Conservation (phyloP, 2,113 vertebrate genomes). For the Semicossyphus pulcher region DNA sequence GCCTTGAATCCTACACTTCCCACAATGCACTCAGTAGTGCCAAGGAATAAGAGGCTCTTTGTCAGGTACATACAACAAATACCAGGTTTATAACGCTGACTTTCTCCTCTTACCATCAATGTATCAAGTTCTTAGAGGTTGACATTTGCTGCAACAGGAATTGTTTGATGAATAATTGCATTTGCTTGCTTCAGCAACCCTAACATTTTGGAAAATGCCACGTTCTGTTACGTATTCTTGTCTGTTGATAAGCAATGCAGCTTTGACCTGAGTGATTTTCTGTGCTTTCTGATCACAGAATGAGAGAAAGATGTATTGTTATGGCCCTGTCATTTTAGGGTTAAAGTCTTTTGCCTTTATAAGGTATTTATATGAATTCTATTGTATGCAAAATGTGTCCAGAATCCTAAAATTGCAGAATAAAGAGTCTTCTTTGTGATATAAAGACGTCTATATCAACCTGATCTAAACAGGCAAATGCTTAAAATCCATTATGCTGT, state of each 20-base stretch:
- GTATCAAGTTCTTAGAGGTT: background rate
- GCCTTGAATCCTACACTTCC: background rate
- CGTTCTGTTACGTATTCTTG: background rate
- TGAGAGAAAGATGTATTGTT: background rate
- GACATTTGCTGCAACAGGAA: background rate
- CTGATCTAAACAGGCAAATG: background rate
- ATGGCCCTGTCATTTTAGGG: background rate
- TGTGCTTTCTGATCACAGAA: background rate
- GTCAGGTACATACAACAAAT: background rate
- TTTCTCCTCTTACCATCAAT: background rate
- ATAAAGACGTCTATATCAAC: background rate
- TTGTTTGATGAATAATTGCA: background rate
- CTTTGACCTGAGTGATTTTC: background rate
- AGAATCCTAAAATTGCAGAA: background rate
- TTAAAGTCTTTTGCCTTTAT: background rate
- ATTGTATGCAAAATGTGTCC: background rate
- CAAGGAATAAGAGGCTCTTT: background rate
- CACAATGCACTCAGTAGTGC: background rate
- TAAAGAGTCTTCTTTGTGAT: background rate
- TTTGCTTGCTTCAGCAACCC: background rate
- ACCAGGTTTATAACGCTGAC: background rate
- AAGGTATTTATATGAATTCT: background rate
- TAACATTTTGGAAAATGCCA: constrained; percentile 2
- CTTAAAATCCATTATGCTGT: no score
- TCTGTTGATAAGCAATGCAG: constrained; percentile 2